phyloP scores from a whole-genome alignment of 2,797 vertebrate species.

The Cirrhinus mrigala region DNA sequence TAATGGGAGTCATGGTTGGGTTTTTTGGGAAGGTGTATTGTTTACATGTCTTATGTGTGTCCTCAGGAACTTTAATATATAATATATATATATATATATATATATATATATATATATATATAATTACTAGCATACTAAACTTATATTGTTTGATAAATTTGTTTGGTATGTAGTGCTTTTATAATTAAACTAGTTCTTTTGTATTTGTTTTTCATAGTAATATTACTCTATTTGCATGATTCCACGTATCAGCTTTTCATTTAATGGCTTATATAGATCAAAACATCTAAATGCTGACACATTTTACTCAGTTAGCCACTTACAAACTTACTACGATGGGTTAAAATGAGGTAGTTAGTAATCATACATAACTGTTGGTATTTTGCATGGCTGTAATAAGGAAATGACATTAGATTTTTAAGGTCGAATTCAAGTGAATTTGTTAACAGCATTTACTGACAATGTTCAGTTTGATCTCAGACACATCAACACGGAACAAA shows the following conservation, averaged over 20 bases:
- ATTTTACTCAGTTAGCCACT: neutral
- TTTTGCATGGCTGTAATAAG: neutral
- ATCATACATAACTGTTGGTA: neutral
- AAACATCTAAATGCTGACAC: neutral
- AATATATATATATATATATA: too few relatives aligned
- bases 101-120: too few relatives aligned
- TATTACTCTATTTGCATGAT: neutral
- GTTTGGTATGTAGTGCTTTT: neutral
- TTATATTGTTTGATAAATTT: neutral
- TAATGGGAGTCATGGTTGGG: neutral
- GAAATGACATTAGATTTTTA: neutral
- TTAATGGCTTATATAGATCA: neutral
- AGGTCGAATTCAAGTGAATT: neutral
- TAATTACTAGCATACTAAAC: neutral
- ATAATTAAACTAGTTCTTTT: too few relatives aligned
- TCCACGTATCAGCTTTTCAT: neutral
- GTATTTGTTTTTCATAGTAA: neutral
- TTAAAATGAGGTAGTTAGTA: neutral
- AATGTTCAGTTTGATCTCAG: neutral
- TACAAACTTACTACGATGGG: neutral
- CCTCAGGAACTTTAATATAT: neutral
- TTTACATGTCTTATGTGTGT: neutral
- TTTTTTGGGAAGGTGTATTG: neutral
- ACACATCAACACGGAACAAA: neutral
- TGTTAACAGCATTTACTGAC: neutral